phyloP scores from a whole-genome alignment of 35 echinoderm and acorn worm genomes.

The Heliocidaris erythrogramma region DNA sequence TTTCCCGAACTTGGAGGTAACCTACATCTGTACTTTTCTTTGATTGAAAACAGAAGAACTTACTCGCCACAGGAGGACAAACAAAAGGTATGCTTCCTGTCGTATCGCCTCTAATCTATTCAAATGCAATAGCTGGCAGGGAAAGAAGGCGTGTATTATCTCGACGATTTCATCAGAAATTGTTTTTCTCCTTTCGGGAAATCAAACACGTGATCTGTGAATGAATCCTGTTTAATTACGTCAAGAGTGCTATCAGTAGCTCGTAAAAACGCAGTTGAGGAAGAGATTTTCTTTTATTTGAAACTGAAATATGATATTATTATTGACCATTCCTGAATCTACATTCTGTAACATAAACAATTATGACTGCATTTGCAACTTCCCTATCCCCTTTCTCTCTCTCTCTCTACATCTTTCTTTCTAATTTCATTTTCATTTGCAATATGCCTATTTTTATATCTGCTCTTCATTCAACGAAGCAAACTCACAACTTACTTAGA shows the following conservation, averaged over 20 bases:
- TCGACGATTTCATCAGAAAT: neutral
- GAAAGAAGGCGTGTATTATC: neutral
- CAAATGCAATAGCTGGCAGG: neutral
- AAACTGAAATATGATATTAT: neutral
- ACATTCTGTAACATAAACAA: neutral
- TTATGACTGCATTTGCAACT: neutral
- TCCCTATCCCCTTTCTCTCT: neutral
- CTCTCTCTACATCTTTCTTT: neutral
- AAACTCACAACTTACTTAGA: no score
- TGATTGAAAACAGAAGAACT: constrained; percentile 2
- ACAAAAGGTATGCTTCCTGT: neutral
- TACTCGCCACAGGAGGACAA: neutral
- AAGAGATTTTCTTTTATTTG: neutral
- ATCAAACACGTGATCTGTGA: neutral
- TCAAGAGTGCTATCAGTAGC: neutral
- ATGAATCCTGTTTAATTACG: neutral
- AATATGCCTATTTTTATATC: neutral
- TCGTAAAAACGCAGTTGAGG: neutral
- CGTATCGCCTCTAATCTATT: neutral
- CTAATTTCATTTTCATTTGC: neutral
- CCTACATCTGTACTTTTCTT: constrained; percentile 11
- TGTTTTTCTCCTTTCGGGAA: neutral
- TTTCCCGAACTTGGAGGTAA: neutral
- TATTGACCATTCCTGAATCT: neutral
- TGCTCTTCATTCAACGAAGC: no score